Percentiles rank a stretch among this genome's conserved stretches.
phyloP scores from a whole-genome alignment of 1,140 invertebrate species.

The Schlechtendalia chinensis region DNA sequence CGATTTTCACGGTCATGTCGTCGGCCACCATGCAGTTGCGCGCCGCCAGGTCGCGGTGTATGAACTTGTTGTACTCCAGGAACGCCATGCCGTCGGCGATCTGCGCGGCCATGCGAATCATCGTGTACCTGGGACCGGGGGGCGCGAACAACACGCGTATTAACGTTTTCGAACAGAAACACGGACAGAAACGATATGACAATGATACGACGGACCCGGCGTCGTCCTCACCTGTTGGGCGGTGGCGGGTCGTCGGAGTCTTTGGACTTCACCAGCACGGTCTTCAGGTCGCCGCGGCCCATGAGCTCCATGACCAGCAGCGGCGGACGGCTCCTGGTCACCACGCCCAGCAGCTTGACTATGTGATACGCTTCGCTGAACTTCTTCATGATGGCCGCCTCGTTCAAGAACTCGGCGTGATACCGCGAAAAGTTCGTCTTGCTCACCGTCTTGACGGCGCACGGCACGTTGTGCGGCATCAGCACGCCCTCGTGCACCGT shows the following conservation, averaged over 20 bases:
- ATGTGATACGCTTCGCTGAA: slow-evolving; percentile 84
- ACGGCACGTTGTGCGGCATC: slow-evolving; percentile 59
- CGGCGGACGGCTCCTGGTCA: slow-evolving; percentile 85
- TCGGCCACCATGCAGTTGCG: slow-evolving; percentile 95
- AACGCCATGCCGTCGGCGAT: slow-evolving; percentile 99
- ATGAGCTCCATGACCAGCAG: slow-evolving; percentile 97
- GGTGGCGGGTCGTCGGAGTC: slow-evolving; percentile 40
- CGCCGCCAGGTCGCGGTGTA: slow-evolving; percentile 96
- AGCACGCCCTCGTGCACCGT: slow-evolving; percentile 80
- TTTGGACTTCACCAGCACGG: slow-evolving; percentile 69
- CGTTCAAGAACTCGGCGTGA: slow-evolving; percentile 86
- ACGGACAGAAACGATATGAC: too few species aligned
- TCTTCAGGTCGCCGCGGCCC: slow-evolving; percentile 91
- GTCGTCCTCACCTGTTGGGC: slow-evolving; percentile 2
- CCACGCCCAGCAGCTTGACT: slow-evolving; percentile 90
- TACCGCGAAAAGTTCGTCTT: slow-evolving; percentile 63
- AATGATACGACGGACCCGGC: too few species aligned
- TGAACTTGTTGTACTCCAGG: slow-evolving; percentile 88
- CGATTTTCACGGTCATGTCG: slow-evolving; percentile 91
- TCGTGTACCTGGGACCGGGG: slow-evolving; percentile 13
- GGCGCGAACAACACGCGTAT: too few species aligned
- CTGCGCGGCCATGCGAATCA: slow-evolving; percentile 82
- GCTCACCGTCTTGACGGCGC: slow-evolving; percentile 94
- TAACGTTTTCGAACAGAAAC: too few species aligned
- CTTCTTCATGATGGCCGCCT: slow-evolving; percentile 89